Percentiles rank a stretch among this genome's conserved stretches.
phyloP scores from a whole-genome alignment of 2,888 invertebrate species.

The Catocala sponsa region DNA sequence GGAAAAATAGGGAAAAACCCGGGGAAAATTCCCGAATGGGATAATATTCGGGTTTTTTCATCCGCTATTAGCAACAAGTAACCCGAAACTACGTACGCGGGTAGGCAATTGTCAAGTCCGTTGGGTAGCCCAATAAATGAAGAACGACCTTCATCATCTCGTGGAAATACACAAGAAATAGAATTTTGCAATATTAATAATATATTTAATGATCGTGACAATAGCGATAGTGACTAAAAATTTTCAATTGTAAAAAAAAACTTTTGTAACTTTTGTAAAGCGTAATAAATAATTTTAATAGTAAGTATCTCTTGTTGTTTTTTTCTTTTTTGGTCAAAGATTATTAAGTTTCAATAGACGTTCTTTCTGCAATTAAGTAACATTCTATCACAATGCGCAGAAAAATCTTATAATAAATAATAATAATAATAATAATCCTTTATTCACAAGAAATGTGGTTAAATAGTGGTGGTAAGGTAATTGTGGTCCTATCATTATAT shows the following conservation, averaged over 20 bases:
- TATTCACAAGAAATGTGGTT: no score
- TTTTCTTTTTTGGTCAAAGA: neutral
- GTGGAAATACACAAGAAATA: conserved; percentile 17
- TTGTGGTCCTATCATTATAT: no score
- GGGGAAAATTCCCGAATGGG: no score
- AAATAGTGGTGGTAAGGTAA: no score
- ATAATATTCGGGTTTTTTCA: no score
- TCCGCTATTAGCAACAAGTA: no score
- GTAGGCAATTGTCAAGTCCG: conserved; percentile 5
- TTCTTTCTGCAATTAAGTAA: conserved; percentile 2
- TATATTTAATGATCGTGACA: conserved; percentile 16
- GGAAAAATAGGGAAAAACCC: no score
- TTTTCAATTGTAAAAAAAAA: neutral
- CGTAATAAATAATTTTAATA: conserved; percentile 15
- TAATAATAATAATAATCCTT: no score
- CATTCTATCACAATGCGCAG: no score
- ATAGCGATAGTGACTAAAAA: conserved; percentile 7
- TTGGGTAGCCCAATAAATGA: conserved; percentile 8
- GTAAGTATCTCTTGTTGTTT: conserved; percentile 10
- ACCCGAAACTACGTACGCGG: no score
- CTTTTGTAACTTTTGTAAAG: conserved; percentile 14
- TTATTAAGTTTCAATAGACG: conserved; percentile 10
- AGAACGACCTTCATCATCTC: conserved; percentile 19
- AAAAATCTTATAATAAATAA: no score
- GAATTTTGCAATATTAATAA: conserved; percentile 20